Conservation (phyloP, 2,888 invertebrate species). For the Standfussiana lucernea region DNA sequence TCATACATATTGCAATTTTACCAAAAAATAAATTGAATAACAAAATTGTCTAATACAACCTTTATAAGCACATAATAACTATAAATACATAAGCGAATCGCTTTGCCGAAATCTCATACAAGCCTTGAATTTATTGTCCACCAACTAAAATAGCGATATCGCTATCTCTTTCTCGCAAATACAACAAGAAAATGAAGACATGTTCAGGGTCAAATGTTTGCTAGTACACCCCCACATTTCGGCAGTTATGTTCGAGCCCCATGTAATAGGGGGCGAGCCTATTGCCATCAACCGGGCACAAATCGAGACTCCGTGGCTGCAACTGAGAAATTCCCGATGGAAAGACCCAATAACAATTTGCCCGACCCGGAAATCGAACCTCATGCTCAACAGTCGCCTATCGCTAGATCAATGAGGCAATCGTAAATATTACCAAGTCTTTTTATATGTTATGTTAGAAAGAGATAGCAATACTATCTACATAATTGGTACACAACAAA, state of each 20-base stretch:
- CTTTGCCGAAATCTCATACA: conserved; percentile 48
- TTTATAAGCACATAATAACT: conserved; percentile 43
- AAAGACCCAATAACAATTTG: too few species aligned
- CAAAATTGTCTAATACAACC: conserved; percentile 40
- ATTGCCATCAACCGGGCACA: too few species aligned
- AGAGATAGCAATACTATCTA: neutral
- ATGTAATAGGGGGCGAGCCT: too few species aligned
- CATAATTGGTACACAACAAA: neutral
- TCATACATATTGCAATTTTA: conserved; percentile 32
- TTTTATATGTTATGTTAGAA: neutral
- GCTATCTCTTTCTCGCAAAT: neutral
- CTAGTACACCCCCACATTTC: too few species aligned
- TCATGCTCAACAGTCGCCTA: too few species aligned
- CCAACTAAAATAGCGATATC: neutral
- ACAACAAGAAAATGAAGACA: neutral
- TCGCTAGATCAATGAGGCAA: too few species aligned
- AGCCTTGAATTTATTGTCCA: neutral
- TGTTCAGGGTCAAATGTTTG: too few species aligned
- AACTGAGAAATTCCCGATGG: too few species aligned
- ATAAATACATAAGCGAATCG: conserved; percentile 46
- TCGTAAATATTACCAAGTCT: too few species aligned
- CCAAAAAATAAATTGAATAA: neutral
- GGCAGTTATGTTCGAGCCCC: too few species aligned
- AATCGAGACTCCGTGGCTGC: too few species aligned
- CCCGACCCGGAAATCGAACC: too few species aligned